Conservation (phyloP, 2,113 vertebrate genomes). For the Dolichotis patagonum region DNA sequence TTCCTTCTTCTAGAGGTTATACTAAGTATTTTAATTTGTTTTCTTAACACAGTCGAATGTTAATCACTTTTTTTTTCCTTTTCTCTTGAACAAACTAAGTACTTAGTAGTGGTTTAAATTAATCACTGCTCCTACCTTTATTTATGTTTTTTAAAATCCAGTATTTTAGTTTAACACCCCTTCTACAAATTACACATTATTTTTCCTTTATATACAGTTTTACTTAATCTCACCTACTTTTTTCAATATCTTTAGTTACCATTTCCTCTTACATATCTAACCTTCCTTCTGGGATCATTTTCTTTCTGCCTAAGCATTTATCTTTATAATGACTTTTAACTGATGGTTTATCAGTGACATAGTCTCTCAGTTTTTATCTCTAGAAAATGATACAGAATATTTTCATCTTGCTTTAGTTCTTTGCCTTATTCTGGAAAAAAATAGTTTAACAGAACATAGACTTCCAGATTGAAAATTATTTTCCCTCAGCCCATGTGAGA, state of each 20-base stretch:
- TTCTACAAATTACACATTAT: neutral
- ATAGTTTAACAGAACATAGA: neutral
- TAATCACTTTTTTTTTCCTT: neutral
- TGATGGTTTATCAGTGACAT: neutral
- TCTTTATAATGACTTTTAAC: neutral
- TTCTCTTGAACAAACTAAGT: neutral
- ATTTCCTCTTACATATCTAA: neutral
- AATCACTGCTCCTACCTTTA: neutral
- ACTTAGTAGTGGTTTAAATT: neutral
- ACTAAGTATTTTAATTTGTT: neutral
- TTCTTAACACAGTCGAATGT: neutral
- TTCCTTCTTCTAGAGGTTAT: neutral
- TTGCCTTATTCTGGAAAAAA: neutral
- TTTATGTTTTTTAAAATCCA: neutral
- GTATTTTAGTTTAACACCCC: neutral
- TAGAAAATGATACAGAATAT: neutral
- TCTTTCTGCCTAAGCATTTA: neutral
- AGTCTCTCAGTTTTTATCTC: neutral
- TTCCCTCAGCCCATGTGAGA: neutral
- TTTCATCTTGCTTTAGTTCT: neutral
- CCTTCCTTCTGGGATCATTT: neutral
- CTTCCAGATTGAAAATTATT: neutral
- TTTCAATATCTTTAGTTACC: neutral
- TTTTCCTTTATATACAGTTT: neutral
- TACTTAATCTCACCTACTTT: neutral